Base-by-base conservation (phyloP, 2,888 invertebrate species). In the Parelbella ahira region DNA sequence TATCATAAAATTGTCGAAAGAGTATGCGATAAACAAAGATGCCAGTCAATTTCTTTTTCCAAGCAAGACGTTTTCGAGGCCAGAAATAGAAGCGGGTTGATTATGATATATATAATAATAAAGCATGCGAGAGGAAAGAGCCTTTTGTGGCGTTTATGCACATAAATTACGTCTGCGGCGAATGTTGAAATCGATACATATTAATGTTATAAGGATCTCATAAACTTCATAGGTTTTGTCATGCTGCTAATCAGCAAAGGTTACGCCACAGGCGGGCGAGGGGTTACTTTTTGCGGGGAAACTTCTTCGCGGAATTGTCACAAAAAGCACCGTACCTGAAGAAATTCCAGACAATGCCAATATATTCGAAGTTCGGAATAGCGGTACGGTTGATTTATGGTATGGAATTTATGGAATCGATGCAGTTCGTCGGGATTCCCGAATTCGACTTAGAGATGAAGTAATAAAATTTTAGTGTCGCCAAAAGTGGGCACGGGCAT, bases 21-120 rank as follows among this genome's bases (percentile, higher is more conserved):
- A 61, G 55, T 63, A 66, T 63, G 60, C 56, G 57, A 37, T 29
- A 43, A 43, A 34, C 29, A 28, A 5, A 23, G 24, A 21, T 4
- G 7, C 23, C 6, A 28, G 21, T 10, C 24, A 36, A 36, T 36
- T 37, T 43, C 32, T 37, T 43, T 10, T 5, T 12, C 9, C 1
- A 29, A 9, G 5, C 11, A 34, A 29, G 5, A 23, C 8, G 11
- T 27, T 38, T 30, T 30, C 10, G 11, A 6, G 19, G 18, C 32
- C 20, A 21, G 28, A 29, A 23, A 42, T 42, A 42, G 42, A 36
- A 34, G 8, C 7, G 15, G 11, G 18, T 27, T 9, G 28, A 28
- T 23, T 11, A 29, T 28, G 28, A 21, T 11, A 34, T 33, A 21
- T 21, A 27, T 33, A n/a, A 33, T 27, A 27, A 15, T 23, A 42